Base-by-base conservation (phyloP, 1,140 invertebrate species). In the Conopomorpha cramerella region DNA sequence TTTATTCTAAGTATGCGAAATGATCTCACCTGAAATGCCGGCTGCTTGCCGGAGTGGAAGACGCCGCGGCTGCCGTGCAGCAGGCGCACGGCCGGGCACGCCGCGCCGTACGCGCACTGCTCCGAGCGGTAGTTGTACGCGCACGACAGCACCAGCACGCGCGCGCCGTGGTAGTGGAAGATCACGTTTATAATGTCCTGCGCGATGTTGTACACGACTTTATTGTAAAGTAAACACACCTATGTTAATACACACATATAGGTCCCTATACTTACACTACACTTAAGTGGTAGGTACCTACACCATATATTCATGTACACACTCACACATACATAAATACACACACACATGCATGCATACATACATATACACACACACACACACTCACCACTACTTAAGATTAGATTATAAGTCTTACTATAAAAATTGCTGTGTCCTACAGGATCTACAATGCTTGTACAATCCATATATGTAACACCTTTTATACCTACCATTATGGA, bases 131-230 rank as follows among this genome's bases (percentile, higher is more conserved):
- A 97, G 71, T 97, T 98, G 72, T 90, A 95, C 34, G 90, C 82
- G 63, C 95, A 97, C 0, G 88, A 83, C 64, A 92, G 87, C 19
- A 93, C 77, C 44, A 88, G 88, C 10, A 97, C 72, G 51, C 90
- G 88, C 38, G 91, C 84, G 50, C 91, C 87, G 82, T 95, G 87
- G 72, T 88, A 91, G 72, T 94, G 89, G 65, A 97, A 96, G 50
- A 96, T 89, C 44, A 97, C 95, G 64, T 98, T 98, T 43, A 98
- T 93, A 39, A 98, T 93, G 79, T 97, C 95, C 76, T 98, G 39
- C 12, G 41, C 50, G 31, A 11, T 38, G 16, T n/a, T n/a, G n/a
- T n/a, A 38, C 16, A 17, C 2, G 16, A 18, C 11, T 3, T 8
- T 23, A 10, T 34, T 19, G 15, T 8, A 19, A 3, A 34, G 3